Percentiles rank a stretch among this genome's conserved stretches.
Evolutionary conservation across 2,113 vertebrate species (phyloP).

Genomic region (Pipra filicauda): DNA sequence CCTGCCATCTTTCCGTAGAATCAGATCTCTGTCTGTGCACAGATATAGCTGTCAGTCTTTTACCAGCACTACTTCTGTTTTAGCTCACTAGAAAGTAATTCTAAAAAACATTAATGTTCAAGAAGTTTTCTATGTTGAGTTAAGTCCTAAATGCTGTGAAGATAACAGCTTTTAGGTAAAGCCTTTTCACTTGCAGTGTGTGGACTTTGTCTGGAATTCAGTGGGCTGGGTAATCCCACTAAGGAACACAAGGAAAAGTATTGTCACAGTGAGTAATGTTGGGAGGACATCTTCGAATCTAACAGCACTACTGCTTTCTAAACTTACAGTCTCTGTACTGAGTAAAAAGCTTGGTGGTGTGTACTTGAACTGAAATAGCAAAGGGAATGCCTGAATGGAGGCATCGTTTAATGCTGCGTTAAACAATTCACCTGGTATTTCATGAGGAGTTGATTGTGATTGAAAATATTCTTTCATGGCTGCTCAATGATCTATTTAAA

Average conservation of each 20-base stretch:
- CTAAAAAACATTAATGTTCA: neutral
- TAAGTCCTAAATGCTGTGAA: neutral
- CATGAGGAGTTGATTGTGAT: neutral
- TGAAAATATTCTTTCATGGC: neutral
- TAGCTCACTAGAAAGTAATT: neutral
- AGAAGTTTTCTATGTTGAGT: neutral
- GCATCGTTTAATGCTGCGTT: neutral
- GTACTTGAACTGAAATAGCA: neutral
- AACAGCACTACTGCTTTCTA: neutral
- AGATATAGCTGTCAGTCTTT: neutral
- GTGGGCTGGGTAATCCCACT: neutral
- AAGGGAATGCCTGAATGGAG: neutral
- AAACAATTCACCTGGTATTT: neutral
- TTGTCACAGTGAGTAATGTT: neutral
- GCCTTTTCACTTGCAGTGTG: neutral
- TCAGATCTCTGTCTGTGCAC: neutral
- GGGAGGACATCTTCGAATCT: neutral
- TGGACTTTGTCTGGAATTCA: neutral
- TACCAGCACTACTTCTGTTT: neutral
- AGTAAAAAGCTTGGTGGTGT: neutral
- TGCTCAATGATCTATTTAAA: neutral
- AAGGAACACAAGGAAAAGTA: neutral
- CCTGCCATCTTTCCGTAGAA: neutral
- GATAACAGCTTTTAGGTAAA: neutral
- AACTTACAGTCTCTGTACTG: neutral